Conservation (phyloP, 2,797 vertebrate genomes). For the Microtus agrestis region DNA sequence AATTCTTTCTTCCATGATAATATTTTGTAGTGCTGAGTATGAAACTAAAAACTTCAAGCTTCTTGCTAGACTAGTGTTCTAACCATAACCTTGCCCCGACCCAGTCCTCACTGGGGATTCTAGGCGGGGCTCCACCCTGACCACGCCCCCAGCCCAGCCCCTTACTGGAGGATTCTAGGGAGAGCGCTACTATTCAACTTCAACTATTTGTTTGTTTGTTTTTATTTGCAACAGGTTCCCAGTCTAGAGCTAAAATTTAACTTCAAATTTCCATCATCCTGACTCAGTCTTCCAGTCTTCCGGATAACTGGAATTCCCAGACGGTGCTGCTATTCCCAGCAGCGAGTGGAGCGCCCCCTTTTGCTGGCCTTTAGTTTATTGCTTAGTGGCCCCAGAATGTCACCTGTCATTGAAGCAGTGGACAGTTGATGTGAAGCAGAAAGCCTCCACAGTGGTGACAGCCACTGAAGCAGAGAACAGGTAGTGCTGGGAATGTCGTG, state of each 20-base stretch:
- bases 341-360: too few species aligned
- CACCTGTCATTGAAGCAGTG: conserved; percentile 84
- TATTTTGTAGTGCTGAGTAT: background rate
- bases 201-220: too few species aligned
- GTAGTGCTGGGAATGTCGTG: conserved; percentile 80
- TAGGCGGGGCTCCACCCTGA: background rate
- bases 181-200: background rate
- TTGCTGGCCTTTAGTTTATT: background rate
- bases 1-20: background rate
- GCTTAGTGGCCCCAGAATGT: background rate
- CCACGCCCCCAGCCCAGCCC: background rate
- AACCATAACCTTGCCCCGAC: background rate
- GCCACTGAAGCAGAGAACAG: conserved; percentile 77
- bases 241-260: background rate
- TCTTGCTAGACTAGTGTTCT: too few species aligned
- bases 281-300: background rate
- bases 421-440: conserved; percentile 85
- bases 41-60: background rate
- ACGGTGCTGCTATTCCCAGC: accelerated
- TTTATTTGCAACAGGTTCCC: background rate
- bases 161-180: background rate
- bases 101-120: too few species aligned
- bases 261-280: background rate
- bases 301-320: background rate
- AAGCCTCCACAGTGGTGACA: conserved; percentile 85